These are phyloP conservation scores for Gephyroberyx darwinii DNA, from an alignment of 2,797 vertebrate genomes.

Conservation along the genomic window DNA sequence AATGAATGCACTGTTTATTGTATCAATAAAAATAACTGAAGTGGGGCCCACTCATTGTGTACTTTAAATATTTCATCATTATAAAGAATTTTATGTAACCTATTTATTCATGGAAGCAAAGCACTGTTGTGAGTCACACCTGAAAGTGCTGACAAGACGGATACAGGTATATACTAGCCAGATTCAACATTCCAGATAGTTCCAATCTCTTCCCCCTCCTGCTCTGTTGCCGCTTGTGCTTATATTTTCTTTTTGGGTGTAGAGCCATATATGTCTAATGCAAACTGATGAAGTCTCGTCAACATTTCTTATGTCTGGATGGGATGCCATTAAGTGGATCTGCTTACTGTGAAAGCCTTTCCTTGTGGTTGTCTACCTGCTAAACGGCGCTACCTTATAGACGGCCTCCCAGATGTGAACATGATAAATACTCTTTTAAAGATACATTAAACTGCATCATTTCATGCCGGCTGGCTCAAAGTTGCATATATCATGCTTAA, in stretches of 20 bases:
- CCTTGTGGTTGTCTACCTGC: conserved; percentile 38
- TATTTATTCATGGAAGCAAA: not conserved
- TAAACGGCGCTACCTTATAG: conserved; percentile 47
- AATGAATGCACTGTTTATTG: not conserved
- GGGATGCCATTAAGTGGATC: conserved; percentile 43
- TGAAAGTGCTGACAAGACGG: not conserved
- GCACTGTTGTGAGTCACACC: not conserved
- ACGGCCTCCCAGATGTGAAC: conserved; percentile 54
- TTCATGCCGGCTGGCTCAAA: conserved; percentile 74
- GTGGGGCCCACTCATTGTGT: not conserved
- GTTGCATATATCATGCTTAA: conserved; percentile 78
- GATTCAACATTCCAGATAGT: not conserved
- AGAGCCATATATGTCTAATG: conserved; percentile 7
- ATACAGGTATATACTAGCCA: not conserved
- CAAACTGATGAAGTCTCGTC: conserved; percentile 31
- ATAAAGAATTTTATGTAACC: not conserved
- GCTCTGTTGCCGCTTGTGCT: conserved; percentile 19
- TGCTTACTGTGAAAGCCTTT: conserved; percentile 37
- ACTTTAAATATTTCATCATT: no score
- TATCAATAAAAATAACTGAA: not conserved
- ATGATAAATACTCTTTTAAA: conserved; percentile 77
- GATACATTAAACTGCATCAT: conserved; percentile 76
- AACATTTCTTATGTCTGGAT: conserved; percentile 25
- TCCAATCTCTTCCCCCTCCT: conserved; percentile 8
- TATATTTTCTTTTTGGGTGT: conserved; percentile 17